phyloP scores from a whole-genome alignment of 1,140 invertebrate species.

The Neelides sp. region DNA sequence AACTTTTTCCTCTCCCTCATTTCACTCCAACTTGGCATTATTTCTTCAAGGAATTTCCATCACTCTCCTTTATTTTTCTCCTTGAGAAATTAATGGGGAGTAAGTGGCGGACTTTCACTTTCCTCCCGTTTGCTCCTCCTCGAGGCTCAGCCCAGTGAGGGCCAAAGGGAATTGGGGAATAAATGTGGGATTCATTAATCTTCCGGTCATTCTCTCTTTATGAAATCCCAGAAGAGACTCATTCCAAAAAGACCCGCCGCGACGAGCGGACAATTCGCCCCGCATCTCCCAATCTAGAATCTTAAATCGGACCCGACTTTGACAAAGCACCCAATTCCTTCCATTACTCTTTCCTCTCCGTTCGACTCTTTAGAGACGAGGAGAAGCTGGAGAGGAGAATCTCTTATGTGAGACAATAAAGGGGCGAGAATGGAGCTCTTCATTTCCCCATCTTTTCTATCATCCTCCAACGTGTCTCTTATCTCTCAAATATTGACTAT shows the following conservation, averaged over 20 bases:
- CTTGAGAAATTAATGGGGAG: background rate
- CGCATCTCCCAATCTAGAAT: conserved; percentile 12
- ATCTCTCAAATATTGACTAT: too few relatives aligned
- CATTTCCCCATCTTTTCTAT: too few relatives aligned
- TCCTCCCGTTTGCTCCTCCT: background rate
- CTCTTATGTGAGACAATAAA: too few relatives aligned
- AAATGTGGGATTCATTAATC: conserved; percentile 10
- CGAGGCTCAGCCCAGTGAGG: too few relatives aligned
- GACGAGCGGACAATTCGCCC: conserved; percentile 10
- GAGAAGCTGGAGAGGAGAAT: too few relatives aligned
- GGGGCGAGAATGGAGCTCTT: too few relatives aligned
- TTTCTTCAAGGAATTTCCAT: background rate
- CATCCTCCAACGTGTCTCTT: too few relatives aligned
- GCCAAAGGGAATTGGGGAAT: background rate
- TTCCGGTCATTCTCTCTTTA: conserved; percentile 13
- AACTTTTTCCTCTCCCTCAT: conserved; percentile 4
- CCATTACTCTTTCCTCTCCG: too few relatives aligned
- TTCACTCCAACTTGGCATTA: background rate
- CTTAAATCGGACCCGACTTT: conserved; percentile 12
- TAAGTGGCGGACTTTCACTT: background rate
- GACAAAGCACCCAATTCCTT: conserved; percentile 7
- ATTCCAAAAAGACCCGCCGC: too few relatives aligned
- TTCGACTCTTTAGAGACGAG: too few relatives aligned
- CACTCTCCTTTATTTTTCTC: conserved; percentile 1
- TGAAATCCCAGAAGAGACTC: conserved; percentile 12